Evolutionary conservation across 2,797 vertebrate genomes (phyloP).

Genomic region (Pipistrellus nathusii): DNA sequence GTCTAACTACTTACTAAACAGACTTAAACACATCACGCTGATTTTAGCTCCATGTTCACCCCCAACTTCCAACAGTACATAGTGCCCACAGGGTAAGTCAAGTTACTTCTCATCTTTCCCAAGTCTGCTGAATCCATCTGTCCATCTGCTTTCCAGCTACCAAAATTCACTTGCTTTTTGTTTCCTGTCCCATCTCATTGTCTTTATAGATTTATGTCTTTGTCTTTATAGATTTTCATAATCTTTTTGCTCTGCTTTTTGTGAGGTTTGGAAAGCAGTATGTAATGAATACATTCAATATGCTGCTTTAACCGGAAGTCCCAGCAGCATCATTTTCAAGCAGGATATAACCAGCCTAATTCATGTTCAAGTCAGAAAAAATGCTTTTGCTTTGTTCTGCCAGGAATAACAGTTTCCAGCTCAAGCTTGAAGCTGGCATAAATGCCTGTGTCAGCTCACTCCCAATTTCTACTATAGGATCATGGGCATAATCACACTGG

Average conservation of each 20-base stretch:
- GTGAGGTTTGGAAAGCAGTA: background rate
- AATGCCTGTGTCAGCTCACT: background rate
- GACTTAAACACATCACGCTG: background rate
- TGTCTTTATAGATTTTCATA: background rate
- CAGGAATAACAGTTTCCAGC: constrained; percentile 13
- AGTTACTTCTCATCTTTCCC: constrained; percentile 43
- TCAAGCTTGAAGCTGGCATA: background rate
- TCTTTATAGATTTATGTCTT: background rate
- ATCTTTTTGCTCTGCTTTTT: constrained; percentile 27
- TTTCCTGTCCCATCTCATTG: constrained; percentile 13
- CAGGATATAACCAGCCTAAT: background rate
- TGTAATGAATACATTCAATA: background rate
- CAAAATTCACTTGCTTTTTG: constrained; percentile 28
- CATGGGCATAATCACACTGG: background rate
- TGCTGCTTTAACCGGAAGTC: background rate
- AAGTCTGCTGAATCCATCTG: constrained; percentile 55
- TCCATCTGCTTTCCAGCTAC: constrained; percentile 59
- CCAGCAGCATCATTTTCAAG: constrained; percentile 43
- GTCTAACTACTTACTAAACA: constrained; percentile 4
- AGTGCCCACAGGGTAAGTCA: background rate
- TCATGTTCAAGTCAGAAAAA: constrained; percentile 31
- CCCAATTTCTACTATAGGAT: background rate
- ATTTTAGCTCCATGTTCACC: background rate
- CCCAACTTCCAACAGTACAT: background rate
- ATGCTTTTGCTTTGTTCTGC: constrained; percentile 35